Conservation (phyloP, 2,888 invertebrate genomes). For the Hartigia nigra region DNA sequence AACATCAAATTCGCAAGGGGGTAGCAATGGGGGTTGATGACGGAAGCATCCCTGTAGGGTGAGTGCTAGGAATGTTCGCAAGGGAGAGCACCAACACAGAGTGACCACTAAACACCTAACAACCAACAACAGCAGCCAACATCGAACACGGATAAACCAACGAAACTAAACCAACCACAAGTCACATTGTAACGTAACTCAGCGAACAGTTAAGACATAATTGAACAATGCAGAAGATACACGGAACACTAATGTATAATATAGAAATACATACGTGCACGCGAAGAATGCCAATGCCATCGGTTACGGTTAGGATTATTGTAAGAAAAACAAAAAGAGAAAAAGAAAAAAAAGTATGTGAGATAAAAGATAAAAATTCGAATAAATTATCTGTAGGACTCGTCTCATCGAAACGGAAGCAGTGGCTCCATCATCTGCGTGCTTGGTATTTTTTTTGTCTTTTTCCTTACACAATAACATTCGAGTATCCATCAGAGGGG, state of each 20-base stretch:
- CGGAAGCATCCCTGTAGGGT: conserved; percentile 20
- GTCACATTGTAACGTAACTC: conserved; percentile 60
- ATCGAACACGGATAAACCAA: conserved; percentile 64
- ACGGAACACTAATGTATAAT: conserved; percentile 20
- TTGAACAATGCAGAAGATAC: conserved; percentile 39
- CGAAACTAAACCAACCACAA: conserved; percentile 63
- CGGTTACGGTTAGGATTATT: background rate
- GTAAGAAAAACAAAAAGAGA: background rate
- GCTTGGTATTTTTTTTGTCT: background rate
- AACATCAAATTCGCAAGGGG: conserved; percentile 22
- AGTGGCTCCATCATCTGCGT: background rate
- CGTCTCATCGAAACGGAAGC: background rate
- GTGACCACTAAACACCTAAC: conserved; percentile 65
- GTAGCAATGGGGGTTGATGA: conserved; percentile 30
- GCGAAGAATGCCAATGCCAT: conserved; percentile 38
- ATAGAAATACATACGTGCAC: conserved; percentile 44
- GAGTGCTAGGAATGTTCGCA: conserved; percentile 40
- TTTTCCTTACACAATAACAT: background rate
- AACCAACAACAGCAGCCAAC: conserved; percentile 65
- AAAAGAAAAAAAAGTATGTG: background rate
- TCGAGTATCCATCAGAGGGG: background rate
- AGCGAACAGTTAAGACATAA: conserved; percentile 59
- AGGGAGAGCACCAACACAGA: conserved; percentile 58
- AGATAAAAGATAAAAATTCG: background rate
- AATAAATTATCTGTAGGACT: background rate